Evolutionary conservation across 1,140 invertebrate genomes (phyloP).

Genomic region (Anoplophora glabripennis): DNA sequence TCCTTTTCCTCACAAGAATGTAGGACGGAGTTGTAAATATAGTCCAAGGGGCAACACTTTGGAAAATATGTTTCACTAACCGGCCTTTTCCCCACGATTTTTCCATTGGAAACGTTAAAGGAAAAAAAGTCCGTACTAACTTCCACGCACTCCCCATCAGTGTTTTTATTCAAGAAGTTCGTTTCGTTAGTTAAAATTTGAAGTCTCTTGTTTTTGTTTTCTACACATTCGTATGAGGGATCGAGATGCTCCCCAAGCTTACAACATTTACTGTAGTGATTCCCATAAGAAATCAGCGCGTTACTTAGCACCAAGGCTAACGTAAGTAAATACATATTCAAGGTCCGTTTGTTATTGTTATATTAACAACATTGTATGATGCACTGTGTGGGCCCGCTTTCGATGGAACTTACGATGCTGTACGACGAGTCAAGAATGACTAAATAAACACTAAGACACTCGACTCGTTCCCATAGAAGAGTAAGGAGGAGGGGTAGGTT

Average conservation of each 20-base stretch:
- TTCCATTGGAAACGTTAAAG: not conserved
- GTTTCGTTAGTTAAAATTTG: not conserved
- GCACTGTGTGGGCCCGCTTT: no score
- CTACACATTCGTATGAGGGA: not conserved
- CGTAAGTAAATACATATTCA: no score
- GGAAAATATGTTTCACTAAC: conserved; percentile 15
- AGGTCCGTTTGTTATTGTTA: no score
- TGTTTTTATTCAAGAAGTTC: not conserved
- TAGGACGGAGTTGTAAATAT: conserved; percentile 24
- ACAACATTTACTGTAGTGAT: no score
- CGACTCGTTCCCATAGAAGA: no score
- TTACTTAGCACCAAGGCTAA: no score
- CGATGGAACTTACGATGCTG: no score
- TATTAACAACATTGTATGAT: no score
- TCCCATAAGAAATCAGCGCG: no score
- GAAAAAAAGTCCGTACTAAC: not conserved
- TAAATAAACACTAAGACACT: no score
- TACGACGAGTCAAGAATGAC: no score
- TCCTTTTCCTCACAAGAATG: conserved; percentile 25
- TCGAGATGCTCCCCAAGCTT: not conserved
- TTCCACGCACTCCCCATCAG: not conserved
- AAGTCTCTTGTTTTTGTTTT: not conserved
- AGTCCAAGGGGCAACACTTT: conserved; percentile 37
- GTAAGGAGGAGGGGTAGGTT: no score
- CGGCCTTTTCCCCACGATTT: not conserved